Percentiles rank a stretch among this genome's conserved stretches.
Conservation (phyloP, 2,113 vertebrate genomes). For the Aegithalos caudatus region DNA sequence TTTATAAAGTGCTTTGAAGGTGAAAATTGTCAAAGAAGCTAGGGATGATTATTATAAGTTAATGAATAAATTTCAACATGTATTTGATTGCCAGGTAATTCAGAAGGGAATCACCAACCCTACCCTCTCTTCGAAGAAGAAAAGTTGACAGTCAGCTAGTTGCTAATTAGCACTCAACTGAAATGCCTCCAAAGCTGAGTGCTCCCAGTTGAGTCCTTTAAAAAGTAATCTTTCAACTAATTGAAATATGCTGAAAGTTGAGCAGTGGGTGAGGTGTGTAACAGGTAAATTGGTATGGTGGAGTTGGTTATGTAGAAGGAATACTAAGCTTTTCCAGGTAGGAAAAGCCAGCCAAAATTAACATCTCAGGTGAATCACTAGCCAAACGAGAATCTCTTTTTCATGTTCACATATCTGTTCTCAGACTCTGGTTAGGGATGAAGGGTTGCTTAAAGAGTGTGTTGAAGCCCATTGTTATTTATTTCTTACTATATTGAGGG, state of each 20-base stretch:
- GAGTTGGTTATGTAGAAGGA: not conserved
- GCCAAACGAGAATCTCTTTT: not conserved
- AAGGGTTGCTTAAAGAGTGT: not conserved
- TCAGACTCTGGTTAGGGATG: not conserved
- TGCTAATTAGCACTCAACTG: conserved; percentile 72
- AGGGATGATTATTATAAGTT: conserved; percentile 58
- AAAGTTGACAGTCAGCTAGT: conserved; percentile 73
- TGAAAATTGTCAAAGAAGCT: conserved; percentile 45
- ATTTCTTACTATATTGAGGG: not conserved
- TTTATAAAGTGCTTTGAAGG: conserved; percentile 48
- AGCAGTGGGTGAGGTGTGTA: conserved; percentile 23
- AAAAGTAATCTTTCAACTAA: conserved; percentile 68
- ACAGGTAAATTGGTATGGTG: conserved; percentile 14
- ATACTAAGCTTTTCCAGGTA: not conserved
- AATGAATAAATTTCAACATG: conserved; percentile 57
- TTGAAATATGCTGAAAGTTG: conserved; percentile 61
- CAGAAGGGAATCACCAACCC: conserved; percentile 58
- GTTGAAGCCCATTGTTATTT: not conserved
- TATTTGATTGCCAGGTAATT: conserved; percentile 67
- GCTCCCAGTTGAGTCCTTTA: conserved; percentile 66
- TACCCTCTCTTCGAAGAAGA: conserved; percentile 49
- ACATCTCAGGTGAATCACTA: not conserved
- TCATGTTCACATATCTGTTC: not conserved
- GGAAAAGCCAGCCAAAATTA: not conserved
- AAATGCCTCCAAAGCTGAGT: conserved; percentile 71